Evolutionary conservation across 2,113 vertebrate genomes (phyloP), one percentile per base, ranked within the genome.

Genomic region (Stictonetta naevosa): DNA sequence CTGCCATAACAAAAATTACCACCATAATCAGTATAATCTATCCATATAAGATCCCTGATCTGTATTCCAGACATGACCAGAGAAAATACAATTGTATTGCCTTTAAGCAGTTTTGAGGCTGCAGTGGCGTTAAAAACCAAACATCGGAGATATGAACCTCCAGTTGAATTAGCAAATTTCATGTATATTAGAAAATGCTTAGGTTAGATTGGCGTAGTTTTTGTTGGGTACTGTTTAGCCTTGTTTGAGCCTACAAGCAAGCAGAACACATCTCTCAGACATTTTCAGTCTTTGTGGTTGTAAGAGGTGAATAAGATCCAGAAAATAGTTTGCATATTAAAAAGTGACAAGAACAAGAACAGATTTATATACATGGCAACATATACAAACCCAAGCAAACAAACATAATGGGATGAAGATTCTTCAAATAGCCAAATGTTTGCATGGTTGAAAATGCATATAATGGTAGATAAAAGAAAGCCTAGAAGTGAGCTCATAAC

Each of bases 191-290:
- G 29, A 29, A 78, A 53, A 58, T 13, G 5, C 52, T 86, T 79
- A 60, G 42, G 31, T 74, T 48, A 74, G 19, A 48, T 8, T 74
- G 50, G 53, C 42, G 20, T 38, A 22, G 8, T 78, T 60, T 90
- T 16, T 10, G 18, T 36, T 19, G 14, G 18, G 15, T 38, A 15
- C 4, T 46, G 28, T 26, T 90, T 34, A 56, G 31, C 29, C 18
- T 81, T 56, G 6, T 63, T 81, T 77, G 34, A 40, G 48, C 11
- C 25, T 36, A 66, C 21, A 9, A 26, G 21, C 23, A 52, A 80
- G 17, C 4, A 62, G 34, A 80, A 79, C 16, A 20, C 0, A 0
- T 28, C 19, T 19, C 22, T 46, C 15, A 0, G 1, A 29, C 23
- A 33, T 62, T 60, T 60, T 50, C 31, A 33, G 33, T 87, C 31